Base-by-base conservation (phyloP, 1,140 invertebrate genomes). In the Pantala flavescens region DNA sequence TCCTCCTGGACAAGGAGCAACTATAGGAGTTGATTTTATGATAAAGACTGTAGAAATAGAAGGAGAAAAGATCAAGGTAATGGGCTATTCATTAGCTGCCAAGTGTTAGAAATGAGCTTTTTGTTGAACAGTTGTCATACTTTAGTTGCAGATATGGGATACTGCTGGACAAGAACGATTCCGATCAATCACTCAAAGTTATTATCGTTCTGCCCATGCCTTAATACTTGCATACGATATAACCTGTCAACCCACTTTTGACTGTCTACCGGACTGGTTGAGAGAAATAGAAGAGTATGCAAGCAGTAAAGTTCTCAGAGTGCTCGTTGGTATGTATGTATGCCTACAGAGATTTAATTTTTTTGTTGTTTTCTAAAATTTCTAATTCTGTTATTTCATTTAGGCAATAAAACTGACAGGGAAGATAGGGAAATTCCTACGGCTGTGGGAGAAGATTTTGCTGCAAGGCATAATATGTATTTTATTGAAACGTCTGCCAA, bases 21-120 rank as follows among this genome's bases (percentile, higher is more conserved):
- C 98, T 2, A 99, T 99, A 79, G 98, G 98, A 75, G 98, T 99
- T 16, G 98, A 99, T 87, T 99, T 99, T 82, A 98, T 98, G 90
- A 99, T 99, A 80, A 98, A 99, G 86, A 99, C 97, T 75, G 91
- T 99, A 12, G 94, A 97, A 86, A 93, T 99, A 75, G 97, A 99
- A 82, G 96, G 96, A 81, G 97, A 98, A 86, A 95, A 97, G 90
- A 93, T 99, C 72, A 99, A 99, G 90, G 95, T 97, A 87, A 70
- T 43, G 49, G 75, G 74, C 28, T 71, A 73, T 72, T 74, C 76
- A 42, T 75, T 76, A 36, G 49, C 72, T 71, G 23, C 72, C 75
- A 75, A 74, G 43, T 74, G 49, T 71, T 55, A 19, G 70, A 21
- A 24, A 16, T 74, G 43, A n/a, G 28, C n/a, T 43, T 70, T 73